Evolutionary conservation across 2,113 vertebrate species (phyloP).

Genomic region (Athene cunicularia): DNA sequence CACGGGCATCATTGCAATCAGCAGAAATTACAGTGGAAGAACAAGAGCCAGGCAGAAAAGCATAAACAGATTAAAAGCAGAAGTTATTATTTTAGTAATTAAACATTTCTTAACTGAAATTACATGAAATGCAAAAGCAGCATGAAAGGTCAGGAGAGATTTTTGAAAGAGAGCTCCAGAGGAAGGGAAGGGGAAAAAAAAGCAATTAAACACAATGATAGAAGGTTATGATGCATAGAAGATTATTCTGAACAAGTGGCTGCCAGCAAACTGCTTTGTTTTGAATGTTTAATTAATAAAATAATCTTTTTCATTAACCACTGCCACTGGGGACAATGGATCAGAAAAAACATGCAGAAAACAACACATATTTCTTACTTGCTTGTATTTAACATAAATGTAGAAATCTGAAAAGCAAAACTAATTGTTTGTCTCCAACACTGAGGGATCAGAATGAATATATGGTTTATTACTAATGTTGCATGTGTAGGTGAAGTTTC

Average conservation of each 20-base stretch:
- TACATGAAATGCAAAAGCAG: conserved; percentile 1
- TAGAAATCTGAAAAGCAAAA: neutral
- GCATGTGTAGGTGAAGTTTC: neutral
- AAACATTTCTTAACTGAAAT: conserved; percentile 57
- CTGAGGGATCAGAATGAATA: neutral
- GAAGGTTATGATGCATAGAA: conserved; percentile 7
- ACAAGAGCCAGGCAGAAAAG: neutral
- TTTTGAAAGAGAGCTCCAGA: conserved; percentile 15
- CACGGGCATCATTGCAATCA: neutral
- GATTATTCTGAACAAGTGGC: conserved; percentile 36
- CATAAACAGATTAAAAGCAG: conserved; percentile 26
- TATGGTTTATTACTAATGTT: neutral
- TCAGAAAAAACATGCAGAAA: neutral
- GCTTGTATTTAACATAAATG: neutral
- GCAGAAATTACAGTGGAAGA: neutral
- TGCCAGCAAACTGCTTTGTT: conserved; percentile 27
- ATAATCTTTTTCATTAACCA: neutral
- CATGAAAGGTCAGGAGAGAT: conserved; percentile 52
- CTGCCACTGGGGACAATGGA: neutral
- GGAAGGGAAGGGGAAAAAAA: neutral
- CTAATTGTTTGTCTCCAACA: neutral
- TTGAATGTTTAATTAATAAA: conserved; percentile 51
- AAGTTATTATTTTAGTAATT: conserved; percentile 56
- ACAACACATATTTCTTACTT: neutral
- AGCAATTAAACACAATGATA: conserved; percentile 37